Evolutionary conservation across 2,888 invertebrate species (phyloP), one percentile per base, ranked within the genome.

Genomic region (Trichogramma evanescens): DNA sequence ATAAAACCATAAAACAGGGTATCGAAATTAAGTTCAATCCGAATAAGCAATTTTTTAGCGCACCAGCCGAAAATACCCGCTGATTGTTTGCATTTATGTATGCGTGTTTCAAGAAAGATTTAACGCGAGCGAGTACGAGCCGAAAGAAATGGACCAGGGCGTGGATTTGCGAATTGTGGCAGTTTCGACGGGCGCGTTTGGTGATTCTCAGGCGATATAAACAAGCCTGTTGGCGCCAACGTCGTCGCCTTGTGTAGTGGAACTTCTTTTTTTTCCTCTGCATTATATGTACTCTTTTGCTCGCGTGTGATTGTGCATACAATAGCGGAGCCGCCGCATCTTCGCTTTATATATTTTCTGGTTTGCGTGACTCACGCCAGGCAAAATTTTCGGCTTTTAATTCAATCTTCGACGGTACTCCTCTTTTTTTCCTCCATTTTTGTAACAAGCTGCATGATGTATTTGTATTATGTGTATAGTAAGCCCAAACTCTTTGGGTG

Each of bases 201-300:
- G 38, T 43, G 44, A 56, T 61, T 58, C 56, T 38, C 39, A 42
- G 56, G 53, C 44, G 58, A 53, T 56, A 63, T 63, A 63, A 63
- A 63, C 63, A 63, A 63, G 56, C 55, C 56, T 45, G 44, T 59
- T 63, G 62, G 62, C 59, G 62, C 59, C 62, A 53, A 44, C 41
- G 13, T 13, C 26, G 10, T 38, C 26, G 6, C 40, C 4, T 26
- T 26, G 26, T 26, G 26, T 26, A 26, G 26, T 26, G 26, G 26
- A 26, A 26, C 26, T 26, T 26, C 26, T 26, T 26, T 26, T 26
- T 26, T 26, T 26, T 26, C 26, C 26, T 26, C 26, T 26, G 26
- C 26, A 26, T 26, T 26, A 26, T 26, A 26, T 26, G 26, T 26
- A 26, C 26, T 13, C 9, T n/a, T 10, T 8, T 9, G 9, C 51